A percentile compares a stretch with the other conserved stretches of the same genome.
Conservation (phyloP, 2,888 invertebrate genomes). For the Archips xylosteana region DNA sequence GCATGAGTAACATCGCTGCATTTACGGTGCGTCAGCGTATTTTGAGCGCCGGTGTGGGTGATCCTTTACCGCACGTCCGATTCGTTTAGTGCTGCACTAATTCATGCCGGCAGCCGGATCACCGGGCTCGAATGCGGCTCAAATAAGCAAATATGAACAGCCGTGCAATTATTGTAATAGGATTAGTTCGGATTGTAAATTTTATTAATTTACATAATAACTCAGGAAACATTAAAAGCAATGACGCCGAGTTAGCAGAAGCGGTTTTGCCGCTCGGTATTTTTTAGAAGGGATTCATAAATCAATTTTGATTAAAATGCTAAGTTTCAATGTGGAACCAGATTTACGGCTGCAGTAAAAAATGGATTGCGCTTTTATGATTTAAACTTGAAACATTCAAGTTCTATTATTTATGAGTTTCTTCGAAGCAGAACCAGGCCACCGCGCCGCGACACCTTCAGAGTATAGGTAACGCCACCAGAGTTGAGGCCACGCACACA, state of each 20-base stretch:
- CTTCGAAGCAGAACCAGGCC: neutral
- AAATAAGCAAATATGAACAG: conserved; percentile 24
- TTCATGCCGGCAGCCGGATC: conserved; percentile 17
- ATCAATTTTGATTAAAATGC: neutral
- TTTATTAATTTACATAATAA: conserved; percentile 13
- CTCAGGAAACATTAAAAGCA: conserved; percentile 14
- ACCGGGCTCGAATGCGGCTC: neutral
- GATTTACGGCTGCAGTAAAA: neutral
- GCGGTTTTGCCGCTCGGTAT: neutral
- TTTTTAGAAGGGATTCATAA: neutral
- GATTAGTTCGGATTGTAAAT: conserved; percentile 27
- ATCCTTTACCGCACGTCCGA: neutral
- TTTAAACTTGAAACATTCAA: neutral
- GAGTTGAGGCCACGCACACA: no score
- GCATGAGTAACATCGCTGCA: no score
- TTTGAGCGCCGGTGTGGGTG: no score
- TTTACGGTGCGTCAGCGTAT: no score
- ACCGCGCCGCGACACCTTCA: no score
- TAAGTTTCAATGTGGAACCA: neutral
- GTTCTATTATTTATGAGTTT: neutral
- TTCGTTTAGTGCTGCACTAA: conserved; percentile 12
- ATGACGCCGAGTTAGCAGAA: neutral
- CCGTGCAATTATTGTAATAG: conserved; percentile 32
- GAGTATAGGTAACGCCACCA: no score
- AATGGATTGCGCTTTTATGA: neutral